These are phyloP conservation scores for Oryzias curvinotus DNA, from an alignment of 2,113 vertebrate genomes.

Conservation along the genomic window DNA sequence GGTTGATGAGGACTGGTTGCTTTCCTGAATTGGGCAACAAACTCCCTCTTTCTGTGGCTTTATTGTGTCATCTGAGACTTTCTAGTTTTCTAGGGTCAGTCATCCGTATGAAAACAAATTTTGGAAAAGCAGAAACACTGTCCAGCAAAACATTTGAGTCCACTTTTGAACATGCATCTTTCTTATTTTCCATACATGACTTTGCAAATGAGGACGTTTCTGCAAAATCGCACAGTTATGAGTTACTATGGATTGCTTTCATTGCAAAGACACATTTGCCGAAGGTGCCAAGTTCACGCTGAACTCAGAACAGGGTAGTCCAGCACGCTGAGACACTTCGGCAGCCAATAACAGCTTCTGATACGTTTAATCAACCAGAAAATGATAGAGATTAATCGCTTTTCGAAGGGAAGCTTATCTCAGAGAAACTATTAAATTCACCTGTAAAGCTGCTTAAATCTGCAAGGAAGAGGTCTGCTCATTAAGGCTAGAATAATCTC, in stretches of 20 bases:
- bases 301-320: constrained; percentile 28
- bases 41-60: too few species aligned
- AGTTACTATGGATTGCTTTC: background rate
- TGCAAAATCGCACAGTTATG: too few species aligned
- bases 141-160: too few species aligned
- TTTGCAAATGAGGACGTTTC: too few species aligned
- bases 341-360: constrained; percentile 48
- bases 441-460: constrained; percentile 33
- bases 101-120: too few species aligned
- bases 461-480: constrained; percentile 21
- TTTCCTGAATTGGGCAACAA: too few species aligned
- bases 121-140: too few species aligned
- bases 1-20: too few species aligned
- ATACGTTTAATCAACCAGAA: constrained; percentile 64
- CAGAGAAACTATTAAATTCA: constrained; percentile 40
- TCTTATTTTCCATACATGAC: too few species aligned
- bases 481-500: constrained; percentile 17
- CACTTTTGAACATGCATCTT: too few species aligned
- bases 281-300: constrained; percentile 42
- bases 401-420: constrained; percentile 50
- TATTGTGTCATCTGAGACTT: too few species aligned
- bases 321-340: constrained; percentile 30
- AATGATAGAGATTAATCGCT: constrained; percentile 64
- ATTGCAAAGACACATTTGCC: constrained; percentile 25
- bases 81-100: too few species aligned